phyloP scores from a whole-genome alignment of 1,140 invertebrate species.

The Oreohelix idahoensis region DNA sequence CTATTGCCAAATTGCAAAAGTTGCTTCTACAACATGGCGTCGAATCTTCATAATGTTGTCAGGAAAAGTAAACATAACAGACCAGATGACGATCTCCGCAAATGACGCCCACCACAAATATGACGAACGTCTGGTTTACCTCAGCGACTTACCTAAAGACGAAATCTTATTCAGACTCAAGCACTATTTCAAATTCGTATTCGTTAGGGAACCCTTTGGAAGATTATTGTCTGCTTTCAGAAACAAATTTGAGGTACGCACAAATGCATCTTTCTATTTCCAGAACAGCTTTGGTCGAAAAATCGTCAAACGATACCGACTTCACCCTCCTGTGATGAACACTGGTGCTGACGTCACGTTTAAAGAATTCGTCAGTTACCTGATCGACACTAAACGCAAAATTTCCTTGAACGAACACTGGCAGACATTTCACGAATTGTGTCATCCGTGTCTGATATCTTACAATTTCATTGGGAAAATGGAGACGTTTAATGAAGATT shows the following conservation, averaged over 20 bases:
- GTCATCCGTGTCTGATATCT: conserved; percentile 35
- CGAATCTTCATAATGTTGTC: conserved; percentile 87
- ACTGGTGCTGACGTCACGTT: background rate
- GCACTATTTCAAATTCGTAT: conserved; percentile 86
- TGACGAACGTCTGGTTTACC: conserved; percentile 42
- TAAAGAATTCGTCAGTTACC: conserved; percentile 36
- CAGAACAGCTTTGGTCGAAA: conserved; percentile 83
- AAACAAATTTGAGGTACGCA: conserved; percentile 86
- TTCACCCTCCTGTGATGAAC: background rate
- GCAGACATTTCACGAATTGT: conserved; percentile 37
- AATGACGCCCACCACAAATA: conserved; percentile 50
- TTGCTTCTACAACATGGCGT: conserved; percentile 96
- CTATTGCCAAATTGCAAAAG: conserved; percentile 93
- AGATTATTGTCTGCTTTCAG: conserved; percentile 89
- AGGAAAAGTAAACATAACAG: conserved; percentile 69
- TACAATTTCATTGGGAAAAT: conserved; percentile 42
- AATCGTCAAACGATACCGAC: conserved; percentile 76
- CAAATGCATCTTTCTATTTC: conserved; percentile 78
- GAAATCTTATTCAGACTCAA: conserved; percentile 78
- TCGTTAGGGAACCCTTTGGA: conserved; percentile 91
- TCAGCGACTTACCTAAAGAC: conserved; percentile 75
- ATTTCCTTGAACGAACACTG: conserved; percentile 43
- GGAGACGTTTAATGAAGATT: conserved; percentile 22
- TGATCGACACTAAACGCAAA: background rate
- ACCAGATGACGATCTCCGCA: conserved; percentile 40